phyloP scores from a whole-genome alignment of 2,888 invertebrate genomes.

The Dasypogon diadema region DNA sequence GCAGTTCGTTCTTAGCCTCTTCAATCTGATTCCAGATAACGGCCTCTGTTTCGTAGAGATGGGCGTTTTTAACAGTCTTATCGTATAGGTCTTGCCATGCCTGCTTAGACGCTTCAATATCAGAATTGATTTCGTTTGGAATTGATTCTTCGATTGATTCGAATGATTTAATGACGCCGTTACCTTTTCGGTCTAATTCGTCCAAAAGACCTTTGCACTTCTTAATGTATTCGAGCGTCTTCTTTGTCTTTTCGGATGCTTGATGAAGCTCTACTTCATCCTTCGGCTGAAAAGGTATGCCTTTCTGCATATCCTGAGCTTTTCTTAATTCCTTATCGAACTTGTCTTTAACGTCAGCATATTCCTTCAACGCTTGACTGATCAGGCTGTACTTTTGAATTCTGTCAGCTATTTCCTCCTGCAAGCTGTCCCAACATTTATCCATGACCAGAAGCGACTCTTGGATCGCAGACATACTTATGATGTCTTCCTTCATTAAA shows the following conservation, averaged over 20 bases:
- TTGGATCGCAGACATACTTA: slow-evolving; percentile 83
- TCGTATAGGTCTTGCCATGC: slow-evolving; percentile 81
- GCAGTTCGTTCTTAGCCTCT: slow-evolving; percentile 84
- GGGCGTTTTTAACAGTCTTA: slow-evolving; percentile 78
- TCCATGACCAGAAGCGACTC: slow-evolving; percentile 83
- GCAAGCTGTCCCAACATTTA: slow-evolving; percentile 83
- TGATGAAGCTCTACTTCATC: slow-evolving; percentile 80
- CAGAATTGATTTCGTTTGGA: slow-evolving; percentile 67
- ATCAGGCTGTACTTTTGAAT: slow-evolving; percentile 81
- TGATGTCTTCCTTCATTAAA: slow-evolving; percentile 84
- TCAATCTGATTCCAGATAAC: slow-evolving; percentile 95
- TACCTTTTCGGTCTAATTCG: slow-evolving; percentile 80
- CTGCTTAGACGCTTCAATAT: slow-evolving; percentile 73
- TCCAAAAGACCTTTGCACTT: slow-evolving; percentile 82
- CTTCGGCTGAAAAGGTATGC: slow-evolving; percentile 76
- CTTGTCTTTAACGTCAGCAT: slow-evolving; percentile 79
- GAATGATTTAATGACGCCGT: slow-evolving; percentile 68
- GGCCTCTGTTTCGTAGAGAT: slow-evolving; percentile 87
- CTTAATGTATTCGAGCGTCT: slow-evolving; percentile 79
- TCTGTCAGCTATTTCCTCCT: slow-evolving; percentile 79
- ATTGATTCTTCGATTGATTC: slow-evolving; percentile 70
- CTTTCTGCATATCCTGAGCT: slow-evolving; percentile 75
- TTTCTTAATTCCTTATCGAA: slow-evolving; percentile 78
- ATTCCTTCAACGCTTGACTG: slow-evolving; percentile 79
- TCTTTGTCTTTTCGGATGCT: slow-evolving; percentile 80